Base-by-base conservation (phyloP, 23 tunicate genomes). In the Halocynthia roretzi region DNA sequence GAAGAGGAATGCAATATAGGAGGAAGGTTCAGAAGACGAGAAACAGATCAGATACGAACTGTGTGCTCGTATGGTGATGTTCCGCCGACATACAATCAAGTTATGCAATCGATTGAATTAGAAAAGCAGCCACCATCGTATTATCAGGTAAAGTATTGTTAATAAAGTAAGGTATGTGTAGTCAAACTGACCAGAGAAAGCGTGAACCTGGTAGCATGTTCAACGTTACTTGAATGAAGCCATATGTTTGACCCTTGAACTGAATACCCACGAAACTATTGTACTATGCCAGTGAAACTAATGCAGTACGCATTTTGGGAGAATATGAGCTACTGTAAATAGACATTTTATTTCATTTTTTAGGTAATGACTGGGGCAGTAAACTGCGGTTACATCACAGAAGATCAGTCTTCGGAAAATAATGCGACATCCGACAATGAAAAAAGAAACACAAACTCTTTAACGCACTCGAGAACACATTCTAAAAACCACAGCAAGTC, bases 1-100 rank as follows among this genome's bases (percentile, higher is more conserved):
- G 44, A 54, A 2, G 52, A 56, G 15, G 62, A 58, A 7, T 54
- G 64, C 17, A 50, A 66, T 19, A 9, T 17, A 44, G 6, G 70
- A 48, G 70, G 52, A 20, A 48, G 62, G 50, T 18, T 60, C 8
- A 50, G 44, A 17, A 31, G 72, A 40, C 11, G 44, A 6, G 22
- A 56, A 21, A 19, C 57, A 48, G 53, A 17, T 8, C 64, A 57
- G 15, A 56, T 65, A 20, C 15, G 40, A 61, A 81, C 84, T 18
- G 77, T 81, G 44, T 71, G 84, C 54, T 52, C 52, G 5, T 71
- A 81, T 56, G 77, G 60, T 9, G 84, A 81, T 57, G 61, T 61
- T n/a, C 84, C 84, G 9, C 84, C 84, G 7, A 81, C 61, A 6
- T 81, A 81, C 52, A 54, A 70, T 8, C 84, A 81, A 81, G 84